phyloP scores from a whole-genome alignment of 2,113 vertebrate genomes.

The Morone chrysops region DNA sequence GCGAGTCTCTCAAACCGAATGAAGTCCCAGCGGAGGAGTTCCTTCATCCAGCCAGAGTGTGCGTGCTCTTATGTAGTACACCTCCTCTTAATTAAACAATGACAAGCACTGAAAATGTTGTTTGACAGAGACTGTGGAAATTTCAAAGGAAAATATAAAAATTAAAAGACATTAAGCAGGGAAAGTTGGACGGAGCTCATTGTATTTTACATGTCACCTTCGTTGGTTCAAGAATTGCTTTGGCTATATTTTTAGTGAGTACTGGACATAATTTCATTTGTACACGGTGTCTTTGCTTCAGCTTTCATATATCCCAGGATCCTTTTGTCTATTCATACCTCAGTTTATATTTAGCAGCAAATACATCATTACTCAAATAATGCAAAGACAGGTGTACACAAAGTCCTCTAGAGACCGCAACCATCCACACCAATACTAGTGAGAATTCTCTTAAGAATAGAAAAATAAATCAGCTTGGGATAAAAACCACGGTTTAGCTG shows the following conservation, averaged over 20 bases:
- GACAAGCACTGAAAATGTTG: slow-evolving; percentile 46
- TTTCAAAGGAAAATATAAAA: slow-evolving; percentile 22
- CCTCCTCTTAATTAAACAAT: slow-evolving; percentile 80
- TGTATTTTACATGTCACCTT: background rate
- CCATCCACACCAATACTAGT: background rate
- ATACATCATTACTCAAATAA: slow-evolving; percentile 5
- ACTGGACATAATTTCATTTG: background rate
- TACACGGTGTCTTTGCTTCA: background rate
- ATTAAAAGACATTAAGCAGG: slow-evolving; percentile 28
- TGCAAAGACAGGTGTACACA: background rate
- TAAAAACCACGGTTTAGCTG: background rate
- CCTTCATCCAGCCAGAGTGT: slow-evolving; percentile 66
- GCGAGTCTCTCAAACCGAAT: slow-evolving; percentile 65
- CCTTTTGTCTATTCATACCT: background rate
- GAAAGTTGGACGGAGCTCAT: slow-evolving; percentile 4
- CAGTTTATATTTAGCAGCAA: background rate
- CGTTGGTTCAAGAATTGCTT: background rate
- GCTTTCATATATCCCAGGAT: background rate
- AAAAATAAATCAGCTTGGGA: background rate
- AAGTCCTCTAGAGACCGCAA: background rate
- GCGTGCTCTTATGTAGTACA: slow-evolving; percentile 53
- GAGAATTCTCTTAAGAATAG: background rate
- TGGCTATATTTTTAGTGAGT: slow-evolving; percentile 7
- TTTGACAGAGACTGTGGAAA: slow-evolving; percentile 59
- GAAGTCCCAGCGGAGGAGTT: slow-evolving; percentile 75